phyloP scores from a whole-genome alignment of 2,113 vertebrate genomes.

The Phaetusa simplex region DNA sequence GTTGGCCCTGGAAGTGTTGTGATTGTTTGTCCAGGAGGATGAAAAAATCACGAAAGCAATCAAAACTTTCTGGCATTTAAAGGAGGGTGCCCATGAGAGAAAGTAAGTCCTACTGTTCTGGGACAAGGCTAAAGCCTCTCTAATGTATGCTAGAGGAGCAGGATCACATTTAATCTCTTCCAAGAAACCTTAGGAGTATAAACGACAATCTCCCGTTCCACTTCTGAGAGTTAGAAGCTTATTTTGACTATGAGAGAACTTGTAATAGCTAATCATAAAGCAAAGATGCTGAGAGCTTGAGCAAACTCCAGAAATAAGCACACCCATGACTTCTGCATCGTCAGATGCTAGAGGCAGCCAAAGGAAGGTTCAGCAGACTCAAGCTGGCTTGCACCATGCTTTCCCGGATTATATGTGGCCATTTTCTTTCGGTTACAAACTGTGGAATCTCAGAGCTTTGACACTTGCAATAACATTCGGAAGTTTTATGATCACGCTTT shows the following conservation, averaged over 20 bases:
- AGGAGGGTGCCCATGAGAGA: not conserved
- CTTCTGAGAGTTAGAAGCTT: not conserved
- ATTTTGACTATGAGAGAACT: not conserved
- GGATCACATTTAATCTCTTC: not conserved
- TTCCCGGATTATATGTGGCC: not conserved
- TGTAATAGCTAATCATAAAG: not conserved
- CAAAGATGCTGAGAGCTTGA: not conserved
- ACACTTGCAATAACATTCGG: not conserved
- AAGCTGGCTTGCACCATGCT: not conserved
- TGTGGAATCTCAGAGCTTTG: not conserved
- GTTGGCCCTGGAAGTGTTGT: not conserved
- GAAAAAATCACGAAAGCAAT: not conserved
- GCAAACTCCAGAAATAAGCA: not conserved
- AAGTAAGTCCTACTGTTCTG: not conserved
- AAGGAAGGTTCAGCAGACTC: not conserved
- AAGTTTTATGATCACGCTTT: not conserved
- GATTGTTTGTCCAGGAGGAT: not conserved
- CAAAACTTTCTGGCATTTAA: not conserved
- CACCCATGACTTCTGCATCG: not conserved
- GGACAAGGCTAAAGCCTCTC: not conserved
- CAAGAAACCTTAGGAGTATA: not conserved
- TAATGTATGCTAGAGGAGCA: not conserved
- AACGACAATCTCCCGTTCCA: not conserved
- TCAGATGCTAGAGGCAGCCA: fast-evolving
- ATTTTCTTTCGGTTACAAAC: not conserved